Percentiles rank a stretch among this genome's conserved stretches.
Evolutionary conservation across 1,140 invertebrate species (phyloP).

Genomic region (Diachasmimorpha longicaudata): DNA sequence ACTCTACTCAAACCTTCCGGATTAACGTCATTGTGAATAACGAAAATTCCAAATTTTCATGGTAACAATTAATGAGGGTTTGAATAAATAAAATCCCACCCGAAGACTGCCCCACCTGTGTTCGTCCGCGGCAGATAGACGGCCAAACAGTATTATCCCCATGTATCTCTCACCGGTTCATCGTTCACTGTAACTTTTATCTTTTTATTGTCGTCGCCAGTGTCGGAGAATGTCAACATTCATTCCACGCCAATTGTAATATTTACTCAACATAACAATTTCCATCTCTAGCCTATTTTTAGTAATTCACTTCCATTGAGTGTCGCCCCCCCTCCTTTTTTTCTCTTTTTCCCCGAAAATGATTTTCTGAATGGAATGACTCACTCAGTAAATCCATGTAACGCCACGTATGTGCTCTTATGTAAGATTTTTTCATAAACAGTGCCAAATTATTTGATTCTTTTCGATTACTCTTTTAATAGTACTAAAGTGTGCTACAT

Average conservation of each 20-base stretch:
- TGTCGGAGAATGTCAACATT: background rate
- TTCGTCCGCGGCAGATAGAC: slow-evolving; percentile 14
- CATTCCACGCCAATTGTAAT: slow-evolving; percentile 2
- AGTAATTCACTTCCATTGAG: background rate
- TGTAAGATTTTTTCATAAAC: background rate
- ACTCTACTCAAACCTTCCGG: background rate
- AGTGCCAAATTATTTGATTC: background rate
- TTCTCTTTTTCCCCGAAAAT: background rate
- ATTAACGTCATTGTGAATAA: background rate
- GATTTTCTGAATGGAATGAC: too few relatives aligned
- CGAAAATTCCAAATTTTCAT: background rate
- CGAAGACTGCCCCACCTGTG: slow-evolving; percentile 20
- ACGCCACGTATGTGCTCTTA: background rate
- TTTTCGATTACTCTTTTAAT: background rate
- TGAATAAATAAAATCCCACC: background rate
- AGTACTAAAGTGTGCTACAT: too few relatives aligned
- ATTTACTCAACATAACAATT: background rate
- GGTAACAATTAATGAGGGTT: background rate
- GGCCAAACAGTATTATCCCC: slow-evolving; percentile 56
- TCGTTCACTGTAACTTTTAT: slow-evolving; percentile 8
- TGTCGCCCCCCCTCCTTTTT: background rate
- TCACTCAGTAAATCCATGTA: too few relatives aligned
- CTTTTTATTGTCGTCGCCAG: slow-evolving; percentile 13
- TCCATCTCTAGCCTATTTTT: background rate
- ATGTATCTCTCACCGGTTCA: background rate